Evolutionary conservation across 2,888 invertebrate genomes (phyloP), one percentile per base, ranked within the genome.

Genomic region (Pasiphila rectangulata): DNA sequence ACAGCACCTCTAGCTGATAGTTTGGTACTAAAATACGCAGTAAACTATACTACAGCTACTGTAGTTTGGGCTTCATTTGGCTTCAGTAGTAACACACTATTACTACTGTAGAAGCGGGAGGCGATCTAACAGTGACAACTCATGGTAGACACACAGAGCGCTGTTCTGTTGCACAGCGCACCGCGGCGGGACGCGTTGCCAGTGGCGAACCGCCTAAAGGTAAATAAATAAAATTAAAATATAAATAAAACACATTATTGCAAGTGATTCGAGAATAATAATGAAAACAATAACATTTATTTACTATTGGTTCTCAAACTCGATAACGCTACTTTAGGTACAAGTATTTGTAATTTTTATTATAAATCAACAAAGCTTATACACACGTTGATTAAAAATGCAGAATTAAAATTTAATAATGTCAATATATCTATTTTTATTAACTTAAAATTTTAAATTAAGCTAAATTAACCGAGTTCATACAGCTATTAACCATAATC

Each of bases 211-310:
- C n/a, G n/a, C n/a, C n/a, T 21, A 7, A 4, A 17, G 16, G 1
- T 32, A 17, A 20, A 5, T 4, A 2, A 51, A 56, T 45, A 5
- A 34, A 30, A 16, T 30, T 7, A 4, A 6, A 6, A 10, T 16
- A 5, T 15, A 44, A 85, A 87, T 87, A 65, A 87, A 87, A 88
- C 84, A 74, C 78, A 63, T 54, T 62, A 61, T 83, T 86, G 87
- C 84, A 87, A 88, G 87, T 88, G 87, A 87, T 82, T 83, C 83
- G 79, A 87, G 86, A 86, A 83, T 87, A 81, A 82, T 84, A 83
- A 85, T 83, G 76, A 83, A 83, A 87, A 86, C 83, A 82, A 86
- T 83, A 86, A 86, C 85, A 81, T 87, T 83, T 86, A 85, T 83
- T 84, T 63, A 70, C 85, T 87, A 85, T 88, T 84, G 86, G 84